phyloP scores from a whole-genome alignment of 2,113 vertebrate genomes.

The Tachysurus vachellii region DNA sequence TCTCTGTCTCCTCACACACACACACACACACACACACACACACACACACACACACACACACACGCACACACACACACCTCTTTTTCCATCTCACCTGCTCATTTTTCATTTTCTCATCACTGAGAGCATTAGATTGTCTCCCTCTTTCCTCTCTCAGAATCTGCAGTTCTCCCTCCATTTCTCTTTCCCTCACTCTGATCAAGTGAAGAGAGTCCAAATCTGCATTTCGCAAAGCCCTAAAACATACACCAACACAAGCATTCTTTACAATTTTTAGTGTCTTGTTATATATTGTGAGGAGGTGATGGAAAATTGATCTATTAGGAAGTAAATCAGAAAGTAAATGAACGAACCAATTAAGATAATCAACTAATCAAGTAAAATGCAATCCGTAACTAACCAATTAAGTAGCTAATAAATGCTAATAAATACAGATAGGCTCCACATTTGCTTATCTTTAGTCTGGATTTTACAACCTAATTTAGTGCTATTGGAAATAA shows the following conservation, averaged over 20 bases:
- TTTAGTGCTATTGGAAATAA: background rate
- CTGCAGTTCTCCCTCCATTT: constrained; percentile 64
- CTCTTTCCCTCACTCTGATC: constrained; percentile 56
- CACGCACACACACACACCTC: background rate
- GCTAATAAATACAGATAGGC: background rate
- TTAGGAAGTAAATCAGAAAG: background rate
- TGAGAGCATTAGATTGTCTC: constrained; percentile 32
- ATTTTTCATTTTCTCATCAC: constrained; percentile 58
- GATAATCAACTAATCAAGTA: background rate
- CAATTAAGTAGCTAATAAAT: background rate
- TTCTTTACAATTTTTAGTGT: background rate
- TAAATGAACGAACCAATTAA: too few species aligned
- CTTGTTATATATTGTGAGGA: background rate
- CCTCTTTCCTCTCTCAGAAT: constrained; percentile 57
- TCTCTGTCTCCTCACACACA: too few species aligned
- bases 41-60: background rate
- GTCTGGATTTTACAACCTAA: background rate
- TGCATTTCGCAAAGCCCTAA: constrained; percentile 57
- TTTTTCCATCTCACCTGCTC: constrained; percentile 36
- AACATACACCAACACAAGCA: constrained; percentile 13
- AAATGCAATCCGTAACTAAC: background rate
- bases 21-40: too few species aligned
- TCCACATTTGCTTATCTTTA: background rate
- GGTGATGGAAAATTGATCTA: background rate
- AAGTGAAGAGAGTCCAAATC: constrained; percentile 69